These are phyloP conservation scores for Leptinotarsa tumamoca DNA, from an alignment of 2,888 invertebrate genomes.

Conservation along the genomic window DNA sequence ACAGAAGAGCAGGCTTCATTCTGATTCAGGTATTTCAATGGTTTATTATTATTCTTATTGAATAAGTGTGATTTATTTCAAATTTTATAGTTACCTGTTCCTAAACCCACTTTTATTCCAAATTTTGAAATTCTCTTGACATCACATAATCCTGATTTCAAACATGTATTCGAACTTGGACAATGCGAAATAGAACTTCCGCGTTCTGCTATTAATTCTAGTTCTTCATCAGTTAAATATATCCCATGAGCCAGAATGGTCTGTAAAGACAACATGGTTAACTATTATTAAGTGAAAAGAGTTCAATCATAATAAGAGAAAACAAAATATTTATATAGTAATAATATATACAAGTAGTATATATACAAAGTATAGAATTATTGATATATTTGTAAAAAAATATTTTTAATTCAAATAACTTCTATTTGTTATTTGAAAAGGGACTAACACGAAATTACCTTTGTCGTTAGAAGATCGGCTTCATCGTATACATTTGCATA, in stretches of 20 bases:
- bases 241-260: slow-evolving; percentile 88
- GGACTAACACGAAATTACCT: slow-evolving; percentile 69
- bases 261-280: slow-evolving; percentile 60
- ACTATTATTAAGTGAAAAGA: no score
- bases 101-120: slow-evolving; percentile 83
- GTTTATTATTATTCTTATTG: background rate
- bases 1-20: no score
- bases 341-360: no score
- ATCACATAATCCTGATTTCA: slow-evolving; percentile 86
- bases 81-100: slow-evolving; percentile 75
- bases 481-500: slow-evolving; percentile 85
- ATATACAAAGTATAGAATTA: no score
- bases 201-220: slow-evolving; percentile 71
- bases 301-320: no score
- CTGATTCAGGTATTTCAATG: no score
- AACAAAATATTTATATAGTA: no score
- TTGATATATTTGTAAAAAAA: no score
- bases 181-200: slow-evolving; percentile 85
- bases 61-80: background rate
- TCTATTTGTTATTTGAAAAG: background rate
- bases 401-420: no score
- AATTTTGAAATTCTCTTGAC: slow-evolving; percentile 74
- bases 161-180: slow-evolving; percentile 85
- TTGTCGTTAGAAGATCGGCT: slow-evolving; percentile 78
- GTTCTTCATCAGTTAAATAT: slow-evolving; percentile 78